A percentile compares a stretch with the other conserved stretches of the same genome.
Conservation (phyloP, 2,888 invertebrate species). For the Lasioglossum marginatum region DNA sequence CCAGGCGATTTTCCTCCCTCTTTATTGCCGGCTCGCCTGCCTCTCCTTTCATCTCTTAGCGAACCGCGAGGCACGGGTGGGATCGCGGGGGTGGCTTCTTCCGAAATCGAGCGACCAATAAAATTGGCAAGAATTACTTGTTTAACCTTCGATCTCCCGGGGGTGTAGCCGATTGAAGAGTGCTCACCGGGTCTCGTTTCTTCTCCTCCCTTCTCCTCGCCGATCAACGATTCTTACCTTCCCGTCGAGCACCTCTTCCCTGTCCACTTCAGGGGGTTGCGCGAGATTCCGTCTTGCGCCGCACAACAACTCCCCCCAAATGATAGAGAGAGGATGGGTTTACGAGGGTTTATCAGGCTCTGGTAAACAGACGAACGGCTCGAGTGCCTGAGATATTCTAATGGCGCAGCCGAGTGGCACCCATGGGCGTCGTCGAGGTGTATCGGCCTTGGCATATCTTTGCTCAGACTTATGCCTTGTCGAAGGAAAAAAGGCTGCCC, state of each 20-base stretch:
- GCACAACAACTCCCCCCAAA: conserved; percentile 21
- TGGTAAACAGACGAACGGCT: conserved; percentile 77
- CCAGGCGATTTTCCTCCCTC: conserved; percentile 76
- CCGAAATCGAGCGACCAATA: conserved; percentile 71
- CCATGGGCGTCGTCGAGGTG: conserved; percentile 78
- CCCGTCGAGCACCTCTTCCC: conserved; percentile 51
- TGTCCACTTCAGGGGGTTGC: conserved; percentile 44
- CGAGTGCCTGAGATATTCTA: conserved; percentile 82
- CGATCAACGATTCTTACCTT: conserved; percentile 36
- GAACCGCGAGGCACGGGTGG: conserved; percentile 67
- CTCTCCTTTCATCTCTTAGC: conserved; percentile 38
- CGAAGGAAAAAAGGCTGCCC: conserved; percentile 60
- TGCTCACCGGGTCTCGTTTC: not conserved
- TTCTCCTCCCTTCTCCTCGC: not conserved
- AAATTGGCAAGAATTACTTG: conserved; percentile 81
- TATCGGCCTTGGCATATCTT: conserved; percentile 76
- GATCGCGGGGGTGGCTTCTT: conserved; percentile 33
- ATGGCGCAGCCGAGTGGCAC: conserved; percentile 78
- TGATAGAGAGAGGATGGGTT: conserved; percentile 32
- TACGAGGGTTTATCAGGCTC: conserved; percentile 69
- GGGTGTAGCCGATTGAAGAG: conserved; percentile 52
- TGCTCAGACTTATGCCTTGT: conserved; percentile 77
- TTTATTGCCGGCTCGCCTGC: conserved; percentile 32
- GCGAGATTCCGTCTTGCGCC: conserved; percentile 52
- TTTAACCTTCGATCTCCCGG: conserved; percentile 75